Conservation (phyloP, 1,140 invertebrate genomes). For the Ceratina japonica region DNA sequence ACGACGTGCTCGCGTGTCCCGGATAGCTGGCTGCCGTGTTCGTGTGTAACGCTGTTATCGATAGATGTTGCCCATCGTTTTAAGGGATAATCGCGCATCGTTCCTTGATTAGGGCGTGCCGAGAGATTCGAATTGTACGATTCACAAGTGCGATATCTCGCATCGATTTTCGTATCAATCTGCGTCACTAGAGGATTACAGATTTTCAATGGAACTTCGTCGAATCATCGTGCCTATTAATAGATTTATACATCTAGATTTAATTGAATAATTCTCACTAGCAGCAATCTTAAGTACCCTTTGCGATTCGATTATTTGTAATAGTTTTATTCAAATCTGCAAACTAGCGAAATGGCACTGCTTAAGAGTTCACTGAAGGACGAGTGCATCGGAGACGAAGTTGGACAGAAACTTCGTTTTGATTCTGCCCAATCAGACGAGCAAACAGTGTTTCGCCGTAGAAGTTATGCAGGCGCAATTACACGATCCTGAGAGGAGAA, state of each 20-base stretch:
- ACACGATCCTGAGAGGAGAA: neutral
- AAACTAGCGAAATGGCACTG: neutral
- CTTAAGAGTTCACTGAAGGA: neutral
- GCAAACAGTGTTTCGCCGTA: neutral
- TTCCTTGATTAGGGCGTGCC: neutral
- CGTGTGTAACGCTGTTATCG: neutral
- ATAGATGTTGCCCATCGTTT: neutral
- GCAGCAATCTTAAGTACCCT: too few relatives aligned
- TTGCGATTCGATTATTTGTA: neutral
- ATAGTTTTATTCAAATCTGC: neutral
- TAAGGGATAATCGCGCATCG: neutral
- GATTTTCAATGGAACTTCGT: too few relatives aligned
- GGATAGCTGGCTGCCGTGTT: neutral
- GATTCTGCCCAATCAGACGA: slow-evolving; percentile 22
- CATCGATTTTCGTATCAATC: too few relatives aligned
- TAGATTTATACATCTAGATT: too few relatives aligned
- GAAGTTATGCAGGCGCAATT: slow-evolving; percentile 40
- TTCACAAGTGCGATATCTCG: too few relatives aligned
- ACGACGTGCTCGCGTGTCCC: slow-evolving; percentile 3
- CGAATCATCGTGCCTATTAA: too few relatives aligned
- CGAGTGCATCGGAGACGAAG: neutral
- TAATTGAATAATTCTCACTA: too few relatives aligned
- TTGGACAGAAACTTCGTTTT: slow-evolving; percentile 31
- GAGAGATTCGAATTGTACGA: neutral
- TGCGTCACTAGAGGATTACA: too few relatives aligned